These are phyloP conservation scores for Sminthurinus aureus DNA, from an alignment of 2,888 invertebrate species.

Conservation along the genomic window DNA sequence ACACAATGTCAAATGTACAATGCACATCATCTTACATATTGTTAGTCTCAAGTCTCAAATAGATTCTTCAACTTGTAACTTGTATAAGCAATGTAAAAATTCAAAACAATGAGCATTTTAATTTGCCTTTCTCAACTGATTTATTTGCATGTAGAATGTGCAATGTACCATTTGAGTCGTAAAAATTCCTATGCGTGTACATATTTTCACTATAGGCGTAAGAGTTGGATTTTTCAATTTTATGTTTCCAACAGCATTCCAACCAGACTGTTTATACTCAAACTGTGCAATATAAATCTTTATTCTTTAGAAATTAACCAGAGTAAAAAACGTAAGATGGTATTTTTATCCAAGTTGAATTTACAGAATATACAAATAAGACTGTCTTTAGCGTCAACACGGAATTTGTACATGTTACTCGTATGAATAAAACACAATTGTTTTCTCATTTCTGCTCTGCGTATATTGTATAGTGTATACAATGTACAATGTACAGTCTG, in stretches of 20 bases:
- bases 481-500: no score
- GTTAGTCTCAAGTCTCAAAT: not conserved
- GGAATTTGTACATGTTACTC: no score
- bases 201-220: not conserved
- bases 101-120: conserved; percentile 2
- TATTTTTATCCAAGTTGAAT: not conserved
- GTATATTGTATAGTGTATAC: no score
- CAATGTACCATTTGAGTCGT: not conserved
- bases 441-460: no score
- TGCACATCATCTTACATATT: not conserved
- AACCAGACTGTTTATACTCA: no score
- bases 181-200: no score
- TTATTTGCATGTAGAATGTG: not conserved
- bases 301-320: not conserved
- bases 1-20: not conserved
- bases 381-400: not conserved
- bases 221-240: no score
- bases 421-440: no score
- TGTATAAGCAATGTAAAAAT: not conserved
- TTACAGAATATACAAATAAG: not conserved
- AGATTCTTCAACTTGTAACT: no score
- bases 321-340: not conserved
- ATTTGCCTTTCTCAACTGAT: not conserved
- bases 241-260: no score
- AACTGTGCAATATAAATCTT: not conserved